Evolutionary conservation across 2,797 vertebrate genomes (phyloP).

Genomic region (Pseudotriccus pelzelni): DNA sequence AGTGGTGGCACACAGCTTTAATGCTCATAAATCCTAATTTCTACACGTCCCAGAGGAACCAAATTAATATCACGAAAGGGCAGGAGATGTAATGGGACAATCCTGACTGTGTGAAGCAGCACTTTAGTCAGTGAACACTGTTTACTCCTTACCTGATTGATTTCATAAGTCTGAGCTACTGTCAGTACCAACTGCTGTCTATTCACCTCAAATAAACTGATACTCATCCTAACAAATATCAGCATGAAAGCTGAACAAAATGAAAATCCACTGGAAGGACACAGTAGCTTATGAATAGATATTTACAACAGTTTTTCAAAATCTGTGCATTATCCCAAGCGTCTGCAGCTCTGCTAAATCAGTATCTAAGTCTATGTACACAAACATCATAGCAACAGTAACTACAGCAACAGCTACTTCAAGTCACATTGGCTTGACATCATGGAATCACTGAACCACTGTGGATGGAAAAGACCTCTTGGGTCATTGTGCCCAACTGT

Average conservation of each 20-base stretch:
- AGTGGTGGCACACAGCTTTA: fast-evolving
- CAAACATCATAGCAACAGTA: constrained; percentile 16
- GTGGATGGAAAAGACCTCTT: neutral
- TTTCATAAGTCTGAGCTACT: neutral
- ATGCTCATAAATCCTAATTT: neutral
- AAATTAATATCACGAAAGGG: fast-evolving
- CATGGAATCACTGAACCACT: neutral
- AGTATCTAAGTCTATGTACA: neutral
- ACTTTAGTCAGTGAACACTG: neutral
- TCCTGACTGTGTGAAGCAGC: fast-evolving
- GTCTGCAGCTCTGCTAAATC: neutral
- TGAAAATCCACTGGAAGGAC: neutral
- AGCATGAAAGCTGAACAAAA: neutral
- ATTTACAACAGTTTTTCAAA: neutral
- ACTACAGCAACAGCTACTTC: neutral
- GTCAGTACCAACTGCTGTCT: neutral
- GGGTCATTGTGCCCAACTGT: neutral
- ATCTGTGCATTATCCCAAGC: neutral
- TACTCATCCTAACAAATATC: neutral
- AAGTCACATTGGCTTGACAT: neutral
- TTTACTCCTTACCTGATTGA: neutral
- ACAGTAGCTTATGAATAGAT: neutral
- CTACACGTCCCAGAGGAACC: neutral
- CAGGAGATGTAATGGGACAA: neutral
- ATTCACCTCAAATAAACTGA: neutral